Conservation (phyloP, 2,888 invertebrate genomes). For the Chymomyza fuscimana region DNA sequence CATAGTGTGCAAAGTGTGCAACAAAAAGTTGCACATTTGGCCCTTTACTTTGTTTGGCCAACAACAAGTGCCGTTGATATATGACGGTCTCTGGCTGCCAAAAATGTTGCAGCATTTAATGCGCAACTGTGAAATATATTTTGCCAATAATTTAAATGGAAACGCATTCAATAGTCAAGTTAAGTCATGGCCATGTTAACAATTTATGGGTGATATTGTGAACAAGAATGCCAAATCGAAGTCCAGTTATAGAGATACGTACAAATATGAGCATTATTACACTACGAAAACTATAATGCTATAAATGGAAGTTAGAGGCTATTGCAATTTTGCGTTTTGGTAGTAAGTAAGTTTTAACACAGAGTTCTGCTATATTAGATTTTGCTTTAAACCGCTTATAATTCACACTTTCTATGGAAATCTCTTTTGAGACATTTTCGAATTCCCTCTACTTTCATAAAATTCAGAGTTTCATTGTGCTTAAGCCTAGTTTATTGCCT, state of each 20-base stretch:
- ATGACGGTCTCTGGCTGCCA: slow-evolving; percentile 38
- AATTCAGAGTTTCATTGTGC: too few species aligned
- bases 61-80: slow-evolving; percentile 54
- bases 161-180: neutral
- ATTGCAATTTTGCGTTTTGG: too few species aligned
- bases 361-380: too few species aligned
- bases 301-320: too few species aligned
- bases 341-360: too few species aligned
- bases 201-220: neutral
- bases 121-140: slow-evolving; percentile 47
- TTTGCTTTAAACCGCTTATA: too few species aligned
- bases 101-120: slow-evolving; percentile 17
- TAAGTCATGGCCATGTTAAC: neutral
- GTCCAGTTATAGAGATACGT: neutral
- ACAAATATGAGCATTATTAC: neutral
- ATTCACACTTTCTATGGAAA: too few species aligned
- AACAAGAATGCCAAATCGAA: neutral
- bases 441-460: too few species aligned
- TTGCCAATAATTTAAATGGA: slow-evolving; percentile 55
- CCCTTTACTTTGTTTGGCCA: slow-evolving; percentile 20
- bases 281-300: neutral
- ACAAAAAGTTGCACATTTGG: neutral
- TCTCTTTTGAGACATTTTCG: too few species aligned
- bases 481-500: too few species aligned
- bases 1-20: slow-evolving; percentile 13